Percentiles rank a stretch among this genome's conserved stretches.
phyloP scores from a whole-genome alignment of 2,113 vertebrate genomes.

The Delphinapterus leucas region DNA sequence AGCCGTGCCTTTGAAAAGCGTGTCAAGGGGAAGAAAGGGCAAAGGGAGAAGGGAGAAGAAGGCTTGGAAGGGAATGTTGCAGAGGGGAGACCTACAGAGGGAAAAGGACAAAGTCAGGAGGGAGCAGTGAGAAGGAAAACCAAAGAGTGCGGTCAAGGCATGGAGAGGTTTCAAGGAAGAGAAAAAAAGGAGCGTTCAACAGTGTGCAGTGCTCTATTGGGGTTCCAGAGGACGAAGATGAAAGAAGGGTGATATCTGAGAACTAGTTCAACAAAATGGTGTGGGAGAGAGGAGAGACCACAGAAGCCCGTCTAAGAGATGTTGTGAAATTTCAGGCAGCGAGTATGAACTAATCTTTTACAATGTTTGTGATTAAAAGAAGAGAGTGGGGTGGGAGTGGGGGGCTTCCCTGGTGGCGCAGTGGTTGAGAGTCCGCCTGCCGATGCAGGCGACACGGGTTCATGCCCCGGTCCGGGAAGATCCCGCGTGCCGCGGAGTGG shows the following conservation, averaged over 20 bases:
- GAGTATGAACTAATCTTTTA: background rate
- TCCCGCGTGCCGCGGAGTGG: fast-evolving
- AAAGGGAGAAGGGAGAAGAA: background rate
- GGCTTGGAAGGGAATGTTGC: background rate
- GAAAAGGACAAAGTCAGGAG: background rate
- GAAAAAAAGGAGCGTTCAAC: fast-evolving
- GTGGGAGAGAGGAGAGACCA: background rate
- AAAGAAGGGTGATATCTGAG: background rate
- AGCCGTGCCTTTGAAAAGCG: background rate
- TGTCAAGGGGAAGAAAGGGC: background rate
- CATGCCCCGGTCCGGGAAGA: too few relatives aligned
- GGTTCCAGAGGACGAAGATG: background rate
- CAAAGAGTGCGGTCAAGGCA: background rate
- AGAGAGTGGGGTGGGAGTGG: background rate
- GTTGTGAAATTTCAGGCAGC: background rate
- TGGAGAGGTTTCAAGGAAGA: background rate
- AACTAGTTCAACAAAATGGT: background rate
- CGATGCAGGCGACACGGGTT: too few relatives aligned
- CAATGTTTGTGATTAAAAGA: background rate
- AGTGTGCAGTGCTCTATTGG: background rate
- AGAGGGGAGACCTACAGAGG: background rate
- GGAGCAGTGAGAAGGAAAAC: background rate
- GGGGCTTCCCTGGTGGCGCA: too few relatives aligned
- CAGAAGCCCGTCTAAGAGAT: background rate
- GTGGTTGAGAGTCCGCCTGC: too few relatives aligned